Evolutionary conservation across 1,140 invertebrate species (phyloP).

Genomic region (Plutomurus gul): DNA sequence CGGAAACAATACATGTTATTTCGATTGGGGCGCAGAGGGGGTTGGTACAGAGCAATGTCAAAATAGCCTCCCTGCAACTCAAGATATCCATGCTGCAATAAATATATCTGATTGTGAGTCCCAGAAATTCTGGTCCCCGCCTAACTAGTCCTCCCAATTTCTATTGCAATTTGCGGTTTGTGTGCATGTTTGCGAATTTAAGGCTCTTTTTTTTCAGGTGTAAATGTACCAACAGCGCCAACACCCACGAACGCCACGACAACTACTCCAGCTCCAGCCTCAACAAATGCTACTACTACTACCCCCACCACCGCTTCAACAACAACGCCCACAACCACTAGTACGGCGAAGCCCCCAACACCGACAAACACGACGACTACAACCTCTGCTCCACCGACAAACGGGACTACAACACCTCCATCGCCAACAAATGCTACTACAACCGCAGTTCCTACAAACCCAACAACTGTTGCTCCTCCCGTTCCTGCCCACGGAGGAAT

Average conservation of each 20-base stretch:
- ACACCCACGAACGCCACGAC: background rate
- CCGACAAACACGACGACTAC: background rate
- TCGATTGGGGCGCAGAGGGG: too few relatives aligned
- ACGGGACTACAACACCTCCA: conserved; percentile 39
- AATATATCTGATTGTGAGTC: too few relatives aligned
- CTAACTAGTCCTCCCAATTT: too few relatives aligned
- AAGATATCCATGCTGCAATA: too few relatives aligned
- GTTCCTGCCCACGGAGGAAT: background rate
- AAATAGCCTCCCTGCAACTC: too few relatives aligned
- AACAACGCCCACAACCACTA: conserved; percentile 36
- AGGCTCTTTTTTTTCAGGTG: too few relatives aligned
- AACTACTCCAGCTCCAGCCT: background rate
- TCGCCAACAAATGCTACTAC: conserved; percentile 44
- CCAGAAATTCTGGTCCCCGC: too few relatives aligned
- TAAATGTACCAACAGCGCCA: background rate
- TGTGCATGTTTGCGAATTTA: too few relatives aligned
- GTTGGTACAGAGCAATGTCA: too few relatives aligned
- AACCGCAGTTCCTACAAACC: conserved; percentile 51
- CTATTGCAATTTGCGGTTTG: too few relatives aligned
- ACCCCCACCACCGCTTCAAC: background rate
- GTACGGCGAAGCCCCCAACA: conserved; percentile 40
- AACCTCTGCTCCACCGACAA: conserved; percentile 45
- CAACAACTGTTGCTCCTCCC: conserved; percentile 2
- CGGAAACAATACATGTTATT: too few relatives aligned
- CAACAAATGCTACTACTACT: conserved; percentile 12